Base-by-base conservation (phyloP, 2,888 invertebrate genomes). In the Tromatobia lineatoria region DNA sequence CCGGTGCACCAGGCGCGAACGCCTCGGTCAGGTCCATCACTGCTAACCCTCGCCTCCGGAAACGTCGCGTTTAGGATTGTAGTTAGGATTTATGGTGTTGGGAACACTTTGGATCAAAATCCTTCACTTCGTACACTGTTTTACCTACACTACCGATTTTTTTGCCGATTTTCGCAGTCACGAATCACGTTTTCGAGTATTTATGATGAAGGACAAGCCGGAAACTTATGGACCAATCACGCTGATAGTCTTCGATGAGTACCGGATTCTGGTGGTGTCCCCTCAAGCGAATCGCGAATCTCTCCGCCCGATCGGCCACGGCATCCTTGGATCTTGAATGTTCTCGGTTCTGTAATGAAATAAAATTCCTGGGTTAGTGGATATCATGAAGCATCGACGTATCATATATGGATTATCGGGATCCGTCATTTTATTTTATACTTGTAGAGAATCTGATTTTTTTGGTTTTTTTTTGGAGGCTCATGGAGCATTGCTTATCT, bases 11-110 rank as follows among this genome's bases (percentile, higher is more conserved):
- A 93, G 96, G 96, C 89, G 96, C 95, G 94, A 96, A 96, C 90
- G 96, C 95, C 95, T 97, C 97, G 94, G 97, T 97, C 94, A 97
- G 96, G 95, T 97, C 97, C 97, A 97, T 97, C 83, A 52, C 13
- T 25, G 70, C 29, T 6, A 15, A 29, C 74, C 85, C 73, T 87
- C 85, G 87, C 80, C 59, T 50, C 15, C 10, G 29, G 52, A 13
- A 50, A 70, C 69, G 29, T 69, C 50, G 69, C 50, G n/a, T 45
- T 54, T 57, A 38, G 10, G 29, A 20, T 18, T 11, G 23, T 11
- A 11, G 1, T 11, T 6, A 10, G 52, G 23, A 20, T 54, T 54
- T 20, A 11, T 11, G 11, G 8, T 23, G 20, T 23, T 20, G 20
- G 29, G 29, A 13, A 57, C 29, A n/a, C 18, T 6, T n/a, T 8